These are phyloP conservation scores for Phalanger gymnotis DNA, from an alignment of 2,797 vertebrate species.

Conservation along the genomic window DNA sequence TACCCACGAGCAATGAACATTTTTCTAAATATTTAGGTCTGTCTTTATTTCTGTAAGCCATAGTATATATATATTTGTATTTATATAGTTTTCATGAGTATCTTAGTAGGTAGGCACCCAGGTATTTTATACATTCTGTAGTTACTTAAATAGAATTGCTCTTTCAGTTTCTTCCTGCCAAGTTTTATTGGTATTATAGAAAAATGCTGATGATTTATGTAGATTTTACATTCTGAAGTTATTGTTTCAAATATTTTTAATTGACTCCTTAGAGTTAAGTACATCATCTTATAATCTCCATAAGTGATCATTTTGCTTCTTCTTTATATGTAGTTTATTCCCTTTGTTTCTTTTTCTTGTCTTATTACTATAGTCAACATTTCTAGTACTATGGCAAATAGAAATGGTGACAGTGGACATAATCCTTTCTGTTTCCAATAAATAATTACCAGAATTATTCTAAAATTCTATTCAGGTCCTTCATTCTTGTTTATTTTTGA, in stretches of 20 bases:
- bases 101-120: neutral
- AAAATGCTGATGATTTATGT: neutral
- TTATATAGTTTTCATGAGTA: neutral
- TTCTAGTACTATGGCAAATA: neutral
- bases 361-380: neutral
- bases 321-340: neutral
- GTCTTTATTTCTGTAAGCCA: neutral
- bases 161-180: neutral
- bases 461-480: neutral
- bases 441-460: neutral
- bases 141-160: neutral
- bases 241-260: neutral
- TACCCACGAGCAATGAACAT: neutral
- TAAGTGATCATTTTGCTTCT: neutral
- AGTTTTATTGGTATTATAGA: neutral
- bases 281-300: neutral
- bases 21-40: neutral
- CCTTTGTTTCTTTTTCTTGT: neutral
- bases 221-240: neutral
- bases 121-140: neutral
- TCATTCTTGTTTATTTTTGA: neutral
- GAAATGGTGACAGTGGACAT: neutral
- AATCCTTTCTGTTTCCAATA: neutral
- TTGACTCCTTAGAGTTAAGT: neutral
- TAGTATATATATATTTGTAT: neutral